phyloP scores from a whole-genome alignment of 2,113 vertebrate genomes.

The Petrocephalus microphthalmus region DNA sequence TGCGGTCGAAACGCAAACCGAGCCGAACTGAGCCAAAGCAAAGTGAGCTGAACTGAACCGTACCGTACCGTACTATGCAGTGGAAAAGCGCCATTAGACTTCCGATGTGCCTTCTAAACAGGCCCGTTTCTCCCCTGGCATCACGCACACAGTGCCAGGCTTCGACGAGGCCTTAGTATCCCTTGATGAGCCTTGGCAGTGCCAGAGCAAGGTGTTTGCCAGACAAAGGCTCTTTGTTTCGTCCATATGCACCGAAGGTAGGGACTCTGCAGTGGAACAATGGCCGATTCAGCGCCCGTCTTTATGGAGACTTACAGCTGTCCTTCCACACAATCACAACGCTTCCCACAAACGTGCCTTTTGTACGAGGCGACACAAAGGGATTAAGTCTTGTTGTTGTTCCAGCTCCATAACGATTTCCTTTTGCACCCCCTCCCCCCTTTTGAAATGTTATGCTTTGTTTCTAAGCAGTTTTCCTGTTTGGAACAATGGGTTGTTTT shows the following conservation, averaged over 20 bases:
- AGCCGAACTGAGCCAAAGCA: no score
- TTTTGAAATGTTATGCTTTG: constrained; percentile 29
- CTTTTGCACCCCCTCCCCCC: constrained; percentile 25
- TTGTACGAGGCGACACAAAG: constrained; percentile 55
- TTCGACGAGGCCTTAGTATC: constrained; percentile 6
- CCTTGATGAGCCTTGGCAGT: constrained; percentile 22
- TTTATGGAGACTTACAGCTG: constrained; percentile 59
- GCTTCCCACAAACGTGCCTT: constrained; percentile 52
- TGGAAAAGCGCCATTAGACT: not conserved
- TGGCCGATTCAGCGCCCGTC: constrained; percentile 44
- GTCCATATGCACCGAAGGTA: constrained; percentile 49
- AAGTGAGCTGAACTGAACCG: no score
- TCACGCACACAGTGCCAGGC: not conserved
- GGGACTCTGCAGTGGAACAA: constrained; percentile 46
- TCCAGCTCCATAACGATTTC: constrained; percentile 48
- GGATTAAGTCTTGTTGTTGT: constrained; percentile 43
- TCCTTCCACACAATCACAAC: constrained; percentile 50
- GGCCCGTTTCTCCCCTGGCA: not conserved
- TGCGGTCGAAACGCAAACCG: no score
- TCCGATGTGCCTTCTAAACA: not conserved
- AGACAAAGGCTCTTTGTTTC: constrained; percentile 57
- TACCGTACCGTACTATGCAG: no score
- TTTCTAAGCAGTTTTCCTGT: constrained; percentile 36
- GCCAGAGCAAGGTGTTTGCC: constrained; percentile 50
- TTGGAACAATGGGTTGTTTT: constrained; percentile 6